Conservation (phyloP, 2,797 vertebrate genomes). For the Sandelia bainsii region DNA sequence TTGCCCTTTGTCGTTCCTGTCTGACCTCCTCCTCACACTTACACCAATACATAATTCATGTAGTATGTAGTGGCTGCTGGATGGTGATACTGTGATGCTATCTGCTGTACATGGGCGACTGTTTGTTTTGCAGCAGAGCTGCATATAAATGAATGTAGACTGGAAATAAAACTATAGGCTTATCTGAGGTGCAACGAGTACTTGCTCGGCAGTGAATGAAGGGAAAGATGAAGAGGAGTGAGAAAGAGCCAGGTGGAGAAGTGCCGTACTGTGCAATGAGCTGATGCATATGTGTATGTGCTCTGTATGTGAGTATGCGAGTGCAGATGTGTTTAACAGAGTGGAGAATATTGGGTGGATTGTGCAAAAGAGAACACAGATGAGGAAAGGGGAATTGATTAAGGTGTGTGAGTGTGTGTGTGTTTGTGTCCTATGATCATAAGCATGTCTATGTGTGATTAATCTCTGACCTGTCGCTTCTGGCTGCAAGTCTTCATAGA, state of each 20-base stretch:
- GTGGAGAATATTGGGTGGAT: constrained; percentile 33
- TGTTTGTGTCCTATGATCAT: constrained; percentile 48
- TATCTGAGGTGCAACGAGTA: constrained; percentile 62
- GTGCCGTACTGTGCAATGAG: constrained; percentile 30
- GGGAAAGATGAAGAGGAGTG: constrained; percentile 58
- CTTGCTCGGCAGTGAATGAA: constrained; percentile 43
- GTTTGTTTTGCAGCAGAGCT: constrained; percentile 72
- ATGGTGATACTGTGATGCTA: constrained; percentile 67
- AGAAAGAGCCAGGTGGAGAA: constrained; percentile 56
- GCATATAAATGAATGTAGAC: constrained; percentile 70
- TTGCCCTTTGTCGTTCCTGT: constrained; percentile 49
- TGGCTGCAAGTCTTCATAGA: constrained; percentile 57
- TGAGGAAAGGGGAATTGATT: constrained; percentile 49
- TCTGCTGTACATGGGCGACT: constrained; percentile 61
- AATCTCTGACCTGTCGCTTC: constrained; percentile 69
- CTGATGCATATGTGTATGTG: constrained; percentile 49
- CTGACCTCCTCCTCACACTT: constrained; percentile 54
- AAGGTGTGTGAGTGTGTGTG: constrained; percentile 33
- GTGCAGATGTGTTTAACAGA: constrained; percentile 52
- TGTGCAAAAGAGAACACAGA: constrained; percentile 38
- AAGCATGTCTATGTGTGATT: constrained; percentile 63
- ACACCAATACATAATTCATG: constrained; percentile 77
- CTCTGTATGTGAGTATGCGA: constrained; percentile 32
- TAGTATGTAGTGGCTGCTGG: constrained; percentile 52
- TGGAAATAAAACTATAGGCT: constrained; percentile 53